These are phyloP conservation scores for Hypena proboscidalis DNA, from an alignment of 2,888 invertebrate species.

Conservation along the genomic window DNA sequence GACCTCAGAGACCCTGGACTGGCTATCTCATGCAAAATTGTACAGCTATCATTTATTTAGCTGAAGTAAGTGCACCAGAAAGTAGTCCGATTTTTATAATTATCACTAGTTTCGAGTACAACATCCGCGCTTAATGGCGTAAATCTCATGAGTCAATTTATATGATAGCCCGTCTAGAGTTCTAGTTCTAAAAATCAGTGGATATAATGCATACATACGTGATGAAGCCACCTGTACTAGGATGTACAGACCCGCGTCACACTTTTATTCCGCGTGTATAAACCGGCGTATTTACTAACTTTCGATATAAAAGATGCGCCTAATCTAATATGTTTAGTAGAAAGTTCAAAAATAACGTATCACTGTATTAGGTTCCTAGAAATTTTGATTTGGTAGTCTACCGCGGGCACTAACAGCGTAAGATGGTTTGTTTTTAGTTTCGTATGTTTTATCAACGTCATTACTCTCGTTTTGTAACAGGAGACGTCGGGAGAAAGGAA, in stretches of 20 bases:
- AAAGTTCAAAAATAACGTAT: constrained; percentile 20
- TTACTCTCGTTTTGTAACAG: constrained; percentile 43
- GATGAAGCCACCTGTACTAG: constrained; percentile 36
- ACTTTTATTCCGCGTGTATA: constrained; percentile 39
- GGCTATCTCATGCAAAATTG: too few species aligned
- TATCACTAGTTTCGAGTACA: too few species aligned
- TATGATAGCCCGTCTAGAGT: too few species aligned
- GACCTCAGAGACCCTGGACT: too few species aligned
- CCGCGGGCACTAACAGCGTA: constrained; percentile 11
- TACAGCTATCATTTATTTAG: too few species aligned
- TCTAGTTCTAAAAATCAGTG: too few species aligned
- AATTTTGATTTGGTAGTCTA: constrained; percentile 2
- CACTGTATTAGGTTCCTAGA: constrained; percentile 31
- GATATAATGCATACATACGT: constrained; percentile 44
- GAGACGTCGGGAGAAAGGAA: constrained; percentile 79
- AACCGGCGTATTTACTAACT: constrained; percentile 23
- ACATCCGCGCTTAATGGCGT: too few species aligned
- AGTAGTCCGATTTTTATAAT: too few species aligned
- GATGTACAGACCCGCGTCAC: constrained; percentile 33
- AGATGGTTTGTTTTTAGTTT: constrained; percentile 2
- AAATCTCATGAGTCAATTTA: too few species aligned
- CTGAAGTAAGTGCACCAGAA: too few species aligned
- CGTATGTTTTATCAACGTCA: constrained; percentile 13
- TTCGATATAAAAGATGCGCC: constrained; percentile 13
- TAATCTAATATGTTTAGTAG: too few species aligned